phyloP scores from a whole-genome alignment of 1,140 invertebrate genomes.

The Drosophila hydei region DNA sequence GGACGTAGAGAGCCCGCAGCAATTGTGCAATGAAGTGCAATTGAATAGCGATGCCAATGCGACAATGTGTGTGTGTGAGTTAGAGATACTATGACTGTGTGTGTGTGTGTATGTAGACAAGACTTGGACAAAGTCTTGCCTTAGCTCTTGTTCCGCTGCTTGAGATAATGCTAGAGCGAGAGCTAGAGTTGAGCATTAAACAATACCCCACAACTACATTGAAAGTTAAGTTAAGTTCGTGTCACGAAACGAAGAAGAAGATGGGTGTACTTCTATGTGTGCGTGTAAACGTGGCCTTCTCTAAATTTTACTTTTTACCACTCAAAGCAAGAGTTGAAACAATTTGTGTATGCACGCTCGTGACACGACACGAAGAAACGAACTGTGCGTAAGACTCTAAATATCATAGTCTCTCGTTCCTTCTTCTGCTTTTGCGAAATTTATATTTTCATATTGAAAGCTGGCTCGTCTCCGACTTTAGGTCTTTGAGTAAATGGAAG shows the following conservation, averaged over 20 bases:
- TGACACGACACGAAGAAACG: neutral
- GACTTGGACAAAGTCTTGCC: neutral
- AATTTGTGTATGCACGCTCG: neutral
- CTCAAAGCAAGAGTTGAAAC: too few species aligned
- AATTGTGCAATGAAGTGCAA: conserved; percentile 78
- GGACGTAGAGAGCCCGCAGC: conserved; percentile 26
- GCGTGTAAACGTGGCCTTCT: too few species aligned
- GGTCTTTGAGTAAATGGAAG: too few species aligned
- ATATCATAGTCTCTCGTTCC: too few species aligned
- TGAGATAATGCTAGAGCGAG: conserved; percentile 13
- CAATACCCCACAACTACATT: too few species aligned
- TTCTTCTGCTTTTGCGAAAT: too few species aligned
- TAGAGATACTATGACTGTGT: conserved; percentile 11
- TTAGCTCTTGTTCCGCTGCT: neutral
- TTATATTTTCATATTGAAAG: too few species aligned
- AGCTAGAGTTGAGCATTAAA: neutral
- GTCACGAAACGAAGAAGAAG: neutral
- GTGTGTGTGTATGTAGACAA: neutral
- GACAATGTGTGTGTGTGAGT: neutral
- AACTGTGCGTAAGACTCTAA: too few species aligned
- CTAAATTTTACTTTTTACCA: too few species aligned
- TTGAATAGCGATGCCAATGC: conserved; percentile 37
- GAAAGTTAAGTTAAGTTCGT: neutral
- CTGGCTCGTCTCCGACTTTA: too few species aligned
- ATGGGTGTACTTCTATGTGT: too few species aligned